Base-by-base conservation (phyloP, 1,140 invertebrate genomes). In the Ceratina australensis region DNA sequence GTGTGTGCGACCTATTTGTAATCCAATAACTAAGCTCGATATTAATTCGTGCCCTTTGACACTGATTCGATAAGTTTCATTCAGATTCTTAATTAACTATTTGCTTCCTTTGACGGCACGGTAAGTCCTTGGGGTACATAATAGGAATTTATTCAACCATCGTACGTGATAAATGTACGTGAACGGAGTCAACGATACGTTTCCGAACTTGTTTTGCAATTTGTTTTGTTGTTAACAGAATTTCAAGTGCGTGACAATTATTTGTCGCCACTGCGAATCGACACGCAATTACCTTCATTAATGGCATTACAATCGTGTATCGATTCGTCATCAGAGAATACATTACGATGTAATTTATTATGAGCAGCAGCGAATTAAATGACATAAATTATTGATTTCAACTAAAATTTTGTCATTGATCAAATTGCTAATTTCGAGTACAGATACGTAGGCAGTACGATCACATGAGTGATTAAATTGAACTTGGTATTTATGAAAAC, bases 31-130 rank as follows among this genome's bases (percentile, higher is more conserved):
- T 61, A 57, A 61, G 24, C 69, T 50, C 69, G 42, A 72, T 71
- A 61, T 61, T 72, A 72, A 72, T 60, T 61, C 7, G 1, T 50
- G 16, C 47, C 57, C 24, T 61, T 49, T 61, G 56, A 16, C 60
- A 16, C 13, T 18, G 13, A 20, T 15, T n/a, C 42, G 15, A n/a
- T 20, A 16, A 28, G 7, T 61, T 49, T 3, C 5, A 15, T n/a
- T 28, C 42, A 33, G 49, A n/a, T 7, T 60, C 16, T 16, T 60
- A 8, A 61, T 47, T 15, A 18, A 57, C 0, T 69, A 20, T 57
- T n/a, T 26, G 16, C 5, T n/a, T n/a, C 20, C 18, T 57, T 57
- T 54, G n/a, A 54, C 2, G 13, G 3, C 2, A 16, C 7, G n/a
- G n/a, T 13, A 18, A 54, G 12, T 54, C 4, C n/a, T n/a, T 3